Conservation (phyloP, 2,113 vertebrate genomes). For the Axis porcinus region DNA sequence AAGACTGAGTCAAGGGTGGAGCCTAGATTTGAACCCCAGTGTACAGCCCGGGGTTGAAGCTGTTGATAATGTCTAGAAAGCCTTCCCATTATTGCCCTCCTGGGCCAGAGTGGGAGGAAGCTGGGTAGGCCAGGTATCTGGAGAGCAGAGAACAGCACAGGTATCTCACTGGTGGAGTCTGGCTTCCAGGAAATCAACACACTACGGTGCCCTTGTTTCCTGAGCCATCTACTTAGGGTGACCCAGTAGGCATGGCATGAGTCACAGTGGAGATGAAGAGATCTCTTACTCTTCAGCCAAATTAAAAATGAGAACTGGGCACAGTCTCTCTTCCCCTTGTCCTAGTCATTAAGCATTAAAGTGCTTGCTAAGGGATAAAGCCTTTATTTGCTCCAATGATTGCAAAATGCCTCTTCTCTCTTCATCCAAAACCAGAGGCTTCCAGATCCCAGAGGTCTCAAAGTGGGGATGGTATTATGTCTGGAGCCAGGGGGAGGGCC, state of each 20-base stretch:
- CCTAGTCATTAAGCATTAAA: not conserved
- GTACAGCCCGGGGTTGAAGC: not conserved
- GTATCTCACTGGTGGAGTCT: not conserved
- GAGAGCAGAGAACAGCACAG: not conserved
- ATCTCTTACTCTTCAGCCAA: not conserved
- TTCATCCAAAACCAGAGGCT: not conserved
- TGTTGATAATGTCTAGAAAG: not conserved
- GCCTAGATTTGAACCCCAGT: not conserved
- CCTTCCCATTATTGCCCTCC: no score
- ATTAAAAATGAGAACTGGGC: not conserved
- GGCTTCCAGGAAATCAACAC: not conserved
- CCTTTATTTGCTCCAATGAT: not conserved
- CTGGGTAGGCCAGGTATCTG: not conserved
- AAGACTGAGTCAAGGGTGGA: not conserved
- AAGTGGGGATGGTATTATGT: not conserved
- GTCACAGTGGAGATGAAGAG: no score
- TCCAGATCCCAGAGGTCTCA: not conserved
- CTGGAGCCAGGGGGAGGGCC: not conserved
- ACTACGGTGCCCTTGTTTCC: not conserved
- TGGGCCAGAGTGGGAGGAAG: not conserved
- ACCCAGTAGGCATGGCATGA: rapidly evolving
- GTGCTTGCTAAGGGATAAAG: not conserved
- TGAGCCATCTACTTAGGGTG: no score
- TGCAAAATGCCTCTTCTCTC: not conserved
- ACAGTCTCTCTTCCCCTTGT: not conserved